Evolutionary conservation across 2,797 vertebrate species (phyloP).

Genomic region (Oreortyx pictus): DNA sequence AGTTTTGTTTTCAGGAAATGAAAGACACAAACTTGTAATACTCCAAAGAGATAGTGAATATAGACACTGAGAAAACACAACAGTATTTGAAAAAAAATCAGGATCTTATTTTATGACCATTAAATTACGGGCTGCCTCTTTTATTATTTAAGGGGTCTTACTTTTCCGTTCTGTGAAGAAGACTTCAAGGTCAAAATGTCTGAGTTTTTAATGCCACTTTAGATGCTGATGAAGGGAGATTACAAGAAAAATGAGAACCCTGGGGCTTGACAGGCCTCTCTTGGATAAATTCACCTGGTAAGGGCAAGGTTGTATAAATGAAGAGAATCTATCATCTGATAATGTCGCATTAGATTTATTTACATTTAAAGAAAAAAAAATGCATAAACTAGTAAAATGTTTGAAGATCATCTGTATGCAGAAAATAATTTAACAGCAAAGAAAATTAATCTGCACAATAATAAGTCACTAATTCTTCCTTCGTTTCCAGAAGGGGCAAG

Average conservation of each 20-base stretch:
- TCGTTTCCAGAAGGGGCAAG: neutral
- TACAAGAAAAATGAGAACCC: constrained; percentile 62
- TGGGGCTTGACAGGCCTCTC: constrained; percentile 40
- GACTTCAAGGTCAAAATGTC: constrained; percentile 61
- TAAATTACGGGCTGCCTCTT: constrained; percentile 27
- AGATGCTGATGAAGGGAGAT: constrained; percentile 59
- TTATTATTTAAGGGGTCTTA: constrained; percentile 59
- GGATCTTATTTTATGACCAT: constrained; percentile 38
- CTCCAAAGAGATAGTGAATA: neutral
- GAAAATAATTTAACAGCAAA: neutral
- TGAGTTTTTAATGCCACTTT: constrained; percentile 37
- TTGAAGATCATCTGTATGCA: neutral
- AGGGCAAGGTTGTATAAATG: constrained; percentile 47
- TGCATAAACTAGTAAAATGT: neutral
- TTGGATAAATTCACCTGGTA: constrained; percentile 36
- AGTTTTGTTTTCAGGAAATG: neutral
- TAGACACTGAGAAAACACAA: constrained; percentile 39
- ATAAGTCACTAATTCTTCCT: neutral
- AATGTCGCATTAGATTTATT: neutral
- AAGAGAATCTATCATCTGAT: constrained; percentile 38
- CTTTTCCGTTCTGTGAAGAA: neutral
- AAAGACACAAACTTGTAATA: constrained; percentile 26
- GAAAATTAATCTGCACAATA: neutral
- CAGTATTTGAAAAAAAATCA: constrained; percentile 42
- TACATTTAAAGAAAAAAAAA: neutral